These are phyloP conservation scores for Drosophila rufa DNA, from an alignment of 1,140 invertebrate species.

Conservation along the genomic window DNA sequence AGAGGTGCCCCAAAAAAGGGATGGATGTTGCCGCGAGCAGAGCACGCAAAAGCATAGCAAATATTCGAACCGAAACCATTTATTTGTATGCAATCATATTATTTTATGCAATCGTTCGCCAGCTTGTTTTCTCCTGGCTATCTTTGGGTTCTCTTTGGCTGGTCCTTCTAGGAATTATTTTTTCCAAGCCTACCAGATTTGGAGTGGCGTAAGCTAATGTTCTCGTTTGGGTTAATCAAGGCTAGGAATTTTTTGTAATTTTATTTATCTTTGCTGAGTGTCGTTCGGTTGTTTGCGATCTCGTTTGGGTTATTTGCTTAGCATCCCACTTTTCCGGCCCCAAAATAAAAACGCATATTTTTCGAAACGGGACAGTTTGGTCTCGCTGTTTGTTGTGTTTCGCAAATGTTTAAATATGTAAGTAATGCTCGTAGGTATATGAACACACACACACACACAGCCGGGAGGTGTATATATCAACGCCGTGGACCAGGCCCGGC, in stretches of 20 bases:
- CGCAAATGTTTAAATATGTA: slow-evolving; percentile 73
- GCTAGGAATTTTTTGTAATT: slow-evolving; percentile 64
- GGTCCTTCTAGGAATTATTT: slow-evolving; percentile 11
- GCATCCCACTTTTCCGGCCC: slow-evolving; percentile 6
- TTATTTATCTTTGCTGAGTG: slow-evolving; percentile 46
- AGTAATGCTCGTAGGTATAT: slow-evolving; percentile 31
- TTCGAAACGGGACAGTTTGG: slow-evolving; percentile 71
- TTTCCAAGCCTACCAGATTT: not conserved
- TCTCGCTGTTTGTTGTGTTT: slow-evolving; percentile 8
- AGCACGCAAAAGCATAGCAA: not conserved
- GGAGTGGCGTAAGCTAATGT: slow-evolving; percentile 36
- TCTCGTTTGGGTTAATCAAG: slow-evolving; percentile 76
- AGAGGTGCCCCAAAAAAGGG: too few species aligned
- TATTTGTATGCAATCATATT: slow-evolving; percentile 71
- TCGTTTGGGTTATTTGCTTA: slow-evolving; percentile 66
- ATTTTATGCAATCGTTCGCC: slow-evolving; percentile 64
- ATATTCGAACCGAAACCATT: slow-evolving; percentile 40
- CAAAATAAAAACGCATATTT: slow-evolving; percentile 55
- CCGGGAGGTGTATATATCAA: slow-evolving; percentile 57
- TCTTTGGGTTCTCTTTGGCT: not conserved
- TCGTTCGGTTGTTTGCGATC: slow-evolving; percentile 44
- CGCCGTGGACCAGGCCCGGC: slow-evolving; percentile 17
- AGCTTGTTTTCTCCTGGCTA: not conserved
- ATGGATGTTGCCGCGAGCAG: slow-evolving; percentile 2
- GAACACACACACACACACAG: slow-evolving; percentile 8